Conservation (phyloP, 2,113 vertebrate genomes). For the Triplophysa rosa region DNA sequence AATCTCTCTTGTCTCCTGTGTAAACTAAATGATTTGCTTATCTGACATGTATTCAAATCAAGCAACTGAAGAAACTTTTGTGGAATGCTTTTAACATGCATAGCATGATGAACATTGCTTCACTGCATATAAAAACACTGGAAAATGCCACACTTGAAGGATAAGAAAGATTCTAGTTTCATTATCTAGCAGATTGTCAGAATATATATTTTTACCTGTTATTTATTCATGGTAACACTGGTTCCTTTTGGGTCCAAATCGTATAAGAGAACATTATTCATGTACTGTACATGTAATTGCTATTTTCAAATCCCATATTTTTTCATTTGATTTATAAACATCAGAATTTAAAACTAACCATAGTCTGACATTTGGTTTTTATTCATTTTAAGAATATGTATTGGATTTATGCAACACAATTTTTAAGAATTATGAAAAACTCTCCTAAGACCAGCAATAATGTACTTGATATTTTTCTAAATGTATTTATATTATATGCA, state of each 20-base stretch:
- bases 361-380: background rate
- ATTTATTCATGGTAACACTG: constrained; percentile 51
- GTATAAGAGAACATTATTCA: constrained; percentile 42
- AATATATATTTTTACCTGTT: constrained; percentile 42
- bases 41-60: constrained; percentile 28
- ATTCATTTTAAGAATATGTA: background rate
- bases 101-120: constrained; percentile 28
- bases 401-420: background rate
- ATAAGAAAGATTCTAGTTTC: constrained; percentile 12
- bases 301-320: constrained; percentile 58
- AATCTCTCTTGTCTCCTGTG: background rate
- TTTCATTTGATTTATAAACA: constrained; percentile 61
- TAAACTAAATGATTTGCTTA: constrained; percentile 32
- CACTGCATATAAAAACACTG: constrained; percentile 43
- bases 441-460: too few species aligned
- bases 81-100: background rate
- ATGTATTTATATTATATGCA: too few species aligned
- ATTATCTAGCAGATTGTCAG: constrained; percentile 10
- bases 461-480: too few species aligned
- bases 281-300: constrained; percentile 59
- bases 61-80: background rate
- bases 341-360: constrained; percentile 13
- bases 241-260: constrained; percentile 50
- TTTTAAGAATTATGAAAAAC: background rate
- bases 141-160: constrained; percentile 32